Conservation (phyloP, 2,888 invertebrate genomes). For the Cloeon dipterum region DNA sequence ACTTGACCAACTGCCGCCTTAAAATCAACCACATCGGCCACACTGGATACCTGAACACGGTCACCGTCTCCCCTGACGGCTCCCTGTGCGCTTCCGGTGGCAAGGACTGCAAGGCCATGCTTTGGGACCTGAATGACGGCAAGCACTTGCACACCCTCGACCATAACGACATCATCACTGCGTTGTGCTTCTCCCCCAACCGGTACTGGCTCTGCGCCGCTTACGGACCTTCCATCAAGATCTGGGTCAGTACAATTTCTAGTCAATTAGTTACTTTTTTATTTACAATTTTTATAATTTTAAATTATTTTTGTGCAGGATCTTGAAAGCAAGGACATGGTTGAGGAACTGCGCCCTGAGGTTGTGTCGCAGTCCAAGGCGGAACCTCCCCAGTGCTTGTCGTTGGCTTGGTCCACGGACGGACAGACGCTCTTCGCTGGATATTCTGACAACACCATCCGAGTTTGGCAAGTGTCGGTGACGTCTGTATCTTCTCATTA, state of each 20-base stretch:
- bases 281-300: not conserved
- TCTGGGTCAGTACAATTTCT: slow-evolving; percentile 84
- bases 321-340: slow-evolving; percentile 97
- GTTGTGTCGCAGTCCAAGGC: slow-evolving; percentile 61
- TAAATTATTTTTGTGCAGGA: slow-evolving; percentile 43
- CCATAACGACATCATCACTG: slow-evolving; percentile 95
- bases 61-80: slow-evolving; percentile 97
- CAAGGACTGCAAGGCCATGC: slow-evolving; percentile 77
- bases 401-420: slow-evolving; percentile 96
- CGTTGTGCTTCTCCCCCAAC: slow-evolving; percentile 97
- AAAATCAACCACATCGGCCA: slow-evolving; percentile 98
- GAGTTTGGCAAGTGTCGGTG: slow-evolving; percentile 83
- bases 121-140: slow-evolving; percentile 99
- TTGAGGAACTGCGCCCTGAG: slow-evolving; percentile 94
- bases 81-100: slow-evolving; percentile 99
- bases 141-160: slow-evolving; percentile 97
- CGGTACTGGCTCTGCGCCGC: slow-evolving; percentile 99
- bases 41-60: slow-evolving; percentile 91
- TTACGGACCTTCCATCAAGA: slow-evolving; percentile 92
- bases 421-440: slow-evolving; percentile 98
- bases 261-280: too few species aligned
- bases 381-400: slow-evolving; percentile 88
- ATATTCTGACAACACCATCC: slow-evolving; percentile 92
- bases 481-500: too few species aligned
- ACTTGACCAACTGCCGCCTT: slow-evolving; percentile 91